Base-by-base conservation (phyloP, 1,140 invertebrate species). In the Philotrypesis tridentata region DNA sequence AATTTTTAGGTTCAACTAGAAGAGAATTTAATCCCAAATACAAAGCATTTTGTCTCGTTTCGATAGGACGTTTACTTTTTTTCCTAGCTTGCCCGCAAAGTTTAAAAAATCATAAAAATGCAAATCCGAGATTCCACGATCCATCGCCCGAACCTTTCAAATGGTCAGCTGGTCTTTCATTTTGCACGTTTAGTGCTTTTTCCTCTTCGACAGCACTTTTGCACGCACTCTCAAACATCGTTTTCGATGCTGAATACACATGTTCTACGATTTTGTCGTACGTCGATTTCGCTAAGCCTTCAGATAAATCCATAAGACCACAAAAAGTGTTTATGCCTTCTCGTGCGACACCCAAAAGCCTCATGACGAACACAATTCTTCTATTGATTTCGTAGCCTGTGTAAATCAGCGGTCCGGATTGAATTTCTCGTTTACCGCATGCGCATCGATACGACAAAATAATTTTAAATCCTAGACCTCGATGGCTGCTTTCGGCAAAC, bases 401-500 rank as follows among this genome's bases (percentile, higher is more conserved):
- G 70, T 84, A 48, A 12, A 85, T 72, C 21, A 84, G 84, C 33
- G 84, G 83, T 37, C 78, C 67, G 25, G 83, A 82, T 75, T 68
- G 9, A 79, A 82, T n/a, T 83, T 83, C 74, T 71, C 78, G 70
- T 78, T 55, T 43, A 80, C 83, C n/a, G n/a, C n/a, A n/a, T n/a
- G n/a, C 81, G 68, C 79, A 61, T 4, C 17, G 7, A 61, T 21
- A 61, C 17, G 55, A n/a, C n/a, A 61, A 61, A 17, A n/a, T n/a
- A 83, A 33, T 72, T 80, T 85, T 80, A 43, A 83, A 85, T n/a
- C 84, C 82, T 40, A 83, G 55, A n/a, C 84, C 77, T 80, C 83
- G 76, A 76, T 78, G 74, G 31, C 65, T 74, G 27, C 80, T 84
- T 79, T 83, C 79, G 40, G 48, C 27, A 48, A 85, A 83, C 60